Conservation (phyloP, 2,888 invertebrate genomes). For the Drosophila melanosoma region DNA sequence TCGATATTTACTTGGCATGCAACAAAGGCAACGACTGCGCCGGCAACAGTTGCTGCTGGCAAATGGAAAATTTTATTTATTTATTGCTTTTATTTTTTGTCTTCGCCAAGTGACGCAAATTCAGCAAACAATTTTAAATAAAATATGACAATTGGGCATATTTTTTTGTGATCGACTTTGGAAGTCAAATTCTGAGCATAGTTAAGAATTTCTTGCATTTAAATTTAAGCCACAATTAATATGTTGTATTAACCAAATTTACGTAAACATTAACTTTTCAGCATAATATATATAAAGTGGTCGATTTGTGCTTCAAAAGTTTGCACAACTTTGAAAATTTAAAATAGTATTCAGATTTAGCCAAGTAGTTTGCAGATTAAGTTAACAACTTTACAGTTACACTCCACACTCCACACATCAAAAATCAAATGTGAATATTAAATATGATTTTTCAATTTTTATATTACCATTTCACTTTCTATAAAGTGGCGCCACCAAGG, state of each 20-base stretch:
- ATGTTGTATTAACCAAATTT: background rate
- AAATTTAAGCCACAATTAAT: background rate
- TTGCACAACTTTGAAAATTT: background rate
- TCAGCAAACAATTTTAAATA: background rate
- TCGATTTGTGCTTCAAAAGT: background rate
- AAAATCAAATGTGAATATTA: background rate
- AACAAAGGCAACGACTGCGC: slow-evolving; percentile 12
- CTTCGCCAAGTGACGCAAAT: slow-evolving; percentile 18
- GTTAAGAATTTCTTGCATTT: background rate
- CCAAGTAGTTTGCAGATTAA: background rate
- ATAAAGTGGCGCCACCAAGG: background rate
- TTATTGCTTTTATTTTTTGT: slow-evolving; percentile 26
- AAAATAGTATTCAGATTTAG: background rate
- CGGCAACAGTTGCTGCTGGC: slow-evolving; percentile 26
- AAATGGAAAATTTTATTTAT: slow-evolving; percentile 54
- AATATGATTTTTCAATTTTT: background rate
- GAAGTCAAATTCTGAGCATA: background rate
- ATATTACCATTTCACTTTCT: slow-evolving; percentile 40
- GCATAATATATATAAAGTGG: background rate
- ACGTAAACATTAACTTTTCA: background rate
- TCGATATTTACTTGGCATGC: slow-evolving; percentile 51
- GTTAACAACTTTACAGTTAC: background rate
- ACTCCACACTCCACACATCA: background rate
- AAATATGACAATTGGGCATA: background rate
- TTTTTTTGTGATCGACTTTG: background rate